Conservation (phyloP, 2,797 vertebrate species). For the Dendrocincla tyrannina region DNA sequence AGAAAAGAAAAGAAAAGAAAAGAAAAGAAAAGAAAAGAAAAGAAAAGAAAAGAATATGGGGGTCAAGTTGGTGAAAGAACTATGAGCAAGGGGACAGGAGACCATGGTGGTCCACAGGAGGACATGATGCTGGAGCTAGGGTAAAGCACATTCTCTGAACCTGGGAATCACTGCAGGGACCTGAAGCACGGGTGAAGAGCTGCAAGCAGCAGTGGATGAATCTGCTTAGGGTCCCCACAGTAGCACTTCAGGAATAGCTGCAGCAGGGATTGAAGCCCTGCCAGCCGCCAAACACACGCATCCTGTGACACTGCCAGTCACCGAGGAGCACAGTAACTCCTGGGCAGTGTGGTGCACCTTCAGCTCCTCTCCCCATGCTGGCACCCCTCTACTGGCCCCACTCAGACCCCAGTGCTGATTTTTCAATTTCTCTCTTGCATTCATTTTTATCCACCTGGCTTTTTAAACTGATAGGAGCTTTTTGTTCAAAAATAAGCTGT, state of each 20-base stretch:
- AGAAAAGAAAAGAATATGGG: neutral
- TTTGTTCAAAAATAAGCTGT: slow-evolving; percentile 43
- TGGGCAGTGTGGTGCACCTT: fast-evolving
- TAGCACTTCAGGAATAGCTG: neutral
- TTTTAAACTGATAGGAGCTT: neutral
- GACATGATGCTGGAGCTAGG: neutral
- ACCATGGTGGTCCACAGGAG: neutral
- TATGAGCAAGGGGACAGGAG: neutral
- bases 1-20: neutral
- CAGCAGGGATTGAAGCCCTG: neutral
- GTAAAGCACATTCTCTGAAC: neutral
- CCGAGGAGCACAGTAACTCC: fast-evolving
- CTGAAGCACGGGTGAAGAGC: neutral
- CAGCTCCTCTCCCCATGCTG: no score
- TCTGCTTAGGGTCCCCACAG: fast-evolving
- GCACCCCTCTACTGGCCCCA: neutral
- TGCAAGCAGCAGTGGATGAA: fast-evolving
- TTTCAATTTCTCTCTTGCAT: neutral
- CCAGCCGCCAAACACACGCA: fast-evolving
- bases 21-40: neutral
- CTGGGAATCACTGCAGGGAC: neutral
- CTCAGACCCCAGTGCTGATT: neutral
- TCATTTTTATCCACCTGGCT: slow-evolving; percentile 34
- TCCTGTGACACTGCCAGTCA: fast-evolving
- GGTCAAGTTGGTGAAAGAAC: neutral